These are phyloP conservation scores for Macrostomum lignano DNA, from an alignment of 1,140 invertebrate species.

Conservation along the genomic window DNA sequence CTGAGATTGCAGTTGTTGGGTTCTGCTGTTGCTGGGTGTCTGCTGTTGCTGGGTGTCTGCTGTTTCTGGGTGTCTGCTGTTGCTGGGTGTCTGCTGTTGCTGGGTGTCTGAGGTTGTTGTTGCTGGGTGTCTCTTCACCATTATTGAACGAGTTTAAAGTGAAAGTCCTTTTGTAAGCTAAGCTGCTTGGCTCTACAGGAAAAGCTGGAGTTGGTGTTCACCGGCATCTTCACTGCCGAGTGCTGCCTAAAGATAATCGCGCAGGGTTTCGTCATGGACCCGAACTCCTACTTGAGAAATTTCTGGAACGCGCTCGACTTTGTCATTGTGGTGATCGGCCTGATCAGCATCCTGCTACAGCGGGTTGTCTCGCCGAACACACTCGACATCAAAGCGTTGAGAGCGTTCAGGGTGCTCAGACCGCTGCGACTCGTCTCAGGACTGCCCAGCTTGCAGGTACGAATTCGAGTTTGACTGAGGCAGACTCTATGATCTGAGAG, in stretches of 20 bases:
- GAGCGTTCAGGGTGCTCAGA: conserved; percentile 84
- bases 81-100: no score
- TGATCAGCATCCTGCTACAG: no score
- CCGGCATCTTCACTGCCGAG: conserved; percentile 91
- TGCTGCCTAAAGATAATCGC: conserved; percentile 97
- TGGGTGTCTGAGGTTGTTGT: no score
- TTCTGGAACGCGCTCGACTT: conserved; percentile 99
- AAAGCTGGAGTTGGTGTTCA: conserved; percentile 86
- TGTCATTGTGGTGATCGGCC: conserved; percentile 96
- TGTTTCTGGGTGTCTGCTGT: no score
- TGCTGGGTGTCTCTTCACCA: no score
- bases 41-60: no score
- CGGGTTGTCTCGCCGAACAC: no score
- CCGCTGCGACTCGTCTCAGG: conserved; percentile 85
- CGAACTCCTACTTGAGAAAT: conserved; percentile 79
- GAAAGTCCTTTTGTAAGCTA: neutral
- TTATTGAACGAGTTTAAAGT: neutral
- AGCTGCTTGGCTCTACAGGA: conserved; percentile 54
- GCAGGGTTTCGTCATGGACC: conserved; percentile 80
- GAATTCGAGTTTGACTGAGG: no score
- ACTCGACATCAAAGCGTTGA: conserved; percentile 91
- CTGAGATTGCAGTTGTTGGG: no score
- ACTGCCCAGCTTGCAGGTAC: conserved; percentile 94
- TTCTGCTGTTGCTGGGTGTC: no score
- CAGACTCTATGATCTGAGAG: no score